A percentile compares a stretch with the other conserved stretches of the same genome.
Evolutionary conservation across 2,113 vertebrate genomes (phyloP).

Genomic region (Micromys minutus): DNA sequence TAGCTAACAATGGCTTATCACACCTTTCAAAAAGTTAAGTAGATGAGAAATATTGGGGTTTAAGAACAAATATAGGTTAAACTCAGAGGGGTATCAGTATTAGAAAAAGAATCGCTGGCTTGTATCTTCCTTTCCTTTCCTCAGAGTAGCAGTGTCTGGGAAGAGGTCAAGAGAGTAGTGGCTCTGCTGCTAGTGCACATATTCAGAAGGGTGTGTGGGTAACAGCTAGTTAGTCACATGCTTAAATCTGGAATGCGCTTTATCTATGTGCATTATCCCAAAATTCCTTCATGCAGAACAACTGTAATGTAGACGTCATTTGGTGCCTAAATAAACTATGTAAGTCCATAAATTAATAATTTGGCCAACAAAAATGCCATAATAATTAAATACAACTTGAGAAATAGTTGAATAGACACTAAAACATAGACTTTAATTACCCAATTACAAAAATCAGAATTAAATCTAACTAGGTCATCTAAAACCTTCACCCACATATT

Average conservation of each 20-base stretch:
- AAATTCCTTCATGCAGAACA: not conserved
- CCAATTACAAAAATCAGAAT: not conserved
- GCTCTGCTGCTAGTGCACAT: not conserved
- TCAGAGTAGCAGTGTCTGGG: not conserved
- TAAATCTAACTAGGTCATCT: not conserved
- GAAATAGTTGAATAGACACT: not conserved
- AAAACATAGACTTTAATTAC: not conserved
- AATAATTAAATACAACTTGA: not conserved
- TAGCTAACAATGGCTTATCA: not conserved
- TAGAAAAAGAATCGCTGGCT: not conserved
- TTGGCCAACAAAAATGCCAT: not conserved
- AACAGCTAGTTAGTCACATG: not conserved
- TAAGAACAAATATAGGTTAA: not conserved
- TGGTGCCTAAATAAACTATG: not conserved
- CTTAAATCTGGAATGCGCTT: not conserved
- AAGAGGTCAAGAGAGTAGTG: not conserved
- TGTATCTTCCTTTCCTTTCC: not conserved
- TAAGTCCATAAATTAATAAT: not conserved
- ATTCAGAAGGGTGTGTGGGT: not conserved
- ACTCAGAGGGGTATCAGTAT: not conserved
- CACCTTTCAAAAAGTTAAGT: not conserved
- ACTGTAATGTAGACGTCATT: not conserved
- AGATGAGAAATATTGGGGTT: slow-evolving; percentile 17
- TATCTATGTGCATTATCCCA: not conserved
- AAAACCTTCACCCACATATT: not conserved